phyloP scores from a whole-genome alignment of 2,797 vertebrate species.

The Tenualosa ilisha region DNA sequence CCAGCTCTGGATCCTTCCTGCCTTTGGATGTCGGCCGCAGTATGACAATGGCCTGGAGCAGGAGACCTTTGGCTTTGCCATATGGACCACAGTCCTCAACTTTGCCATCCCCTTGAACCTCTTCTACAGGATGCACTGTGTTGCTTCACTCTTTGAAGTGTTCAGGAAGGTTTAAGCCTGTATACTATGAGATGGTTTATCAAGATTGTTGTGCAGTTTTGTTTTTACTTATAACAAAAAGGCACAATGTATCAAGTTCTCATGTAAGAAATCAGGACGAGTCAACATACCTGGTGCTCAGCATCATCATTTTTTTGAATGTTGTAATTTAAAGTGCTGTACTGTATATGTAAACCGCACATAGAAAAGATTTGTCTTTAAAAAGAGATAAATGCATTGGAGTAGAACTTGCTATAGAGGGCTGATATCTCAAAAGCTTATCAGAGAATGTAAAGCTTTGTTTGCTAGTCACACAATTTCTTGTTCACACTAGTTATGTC shows the following conservation, averaged over 20 bases:
- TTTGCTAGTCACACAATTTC: not conserved
- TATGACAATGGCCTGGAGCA: conserved; percentile 93
- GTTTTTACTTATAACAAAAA: not conserved
- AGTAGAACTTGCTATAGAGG: not conserved
- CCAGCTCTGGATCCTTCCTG: conserved; percentile 94
- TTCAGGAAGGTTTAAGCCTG: conserved; percentile 73
- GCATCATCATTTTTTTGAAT: not conserved
- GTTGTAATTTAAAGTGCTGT: not conserved
- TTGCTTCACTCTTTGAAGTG: conserved; percentile 93
- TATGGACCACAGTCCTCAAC: conserved; percentile 95
- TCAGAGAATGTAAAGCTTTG: not conserved
- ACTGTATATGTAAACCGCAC: not conserved
- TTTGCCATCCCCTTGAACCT: conserved; percentile 94
- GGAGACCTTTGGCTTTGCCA: conserved; percentile 88
- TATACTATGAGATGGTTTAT: not conserved
- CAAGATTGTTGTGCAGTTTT: not conserved
- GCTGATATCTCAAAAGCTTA: not conserved
- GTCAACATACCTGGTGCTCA: not conserved
- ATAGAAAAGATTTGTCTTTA: not conserved
- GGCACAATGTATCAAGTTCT: not conserved
- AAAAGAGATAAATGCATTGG: not conserved
- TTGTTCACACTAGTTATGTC: not conserved
- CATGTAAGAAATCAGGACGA: conserved; percentile 4
- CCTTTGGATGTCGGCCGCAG: conserved; percentile 94
- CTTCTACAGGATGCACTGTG: conserved; percentile 98